Evolutionary conservation across 1,140 invertebrate species (phyloP).

Genomic region (Agrypnia vestita): DNA sequence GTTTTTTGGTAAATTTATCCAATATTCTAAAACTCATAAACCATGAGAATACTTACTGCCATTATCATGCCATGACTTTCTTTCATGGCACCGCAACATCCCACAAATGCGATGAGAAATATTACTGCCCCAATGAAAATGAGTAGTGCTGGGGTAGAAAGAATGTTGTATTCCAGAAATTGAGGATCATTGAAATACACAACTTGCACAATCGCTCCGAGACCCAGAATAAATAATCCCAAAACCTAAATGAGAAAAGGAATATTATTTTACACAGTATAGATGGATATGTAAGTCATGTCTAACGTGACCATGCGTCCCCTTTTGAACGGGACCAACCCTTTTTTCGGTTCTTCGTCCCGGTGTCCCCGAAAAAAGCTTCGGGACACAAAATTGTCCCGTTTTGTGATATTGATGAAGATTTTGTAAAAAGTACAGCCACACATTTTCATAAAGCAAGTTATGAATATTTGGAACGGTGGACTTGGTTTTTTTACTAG

Average conservation of each 20-base stretch:
- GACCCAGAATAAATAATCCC: constrained; percentile 82
- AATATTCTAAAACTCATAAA: background rate
- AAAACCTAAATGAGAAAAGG: constrained; percentile 76
- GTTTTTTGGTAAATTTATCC: too few species aligned
- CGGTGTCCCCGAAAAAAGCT: too few species aligned
- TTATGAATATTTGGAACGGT: too few species aligned
- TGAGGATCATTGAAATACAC: constrained; percentile 80
- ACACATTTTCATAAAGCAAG: too few species aligned
- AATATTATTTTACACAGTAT: background rate
- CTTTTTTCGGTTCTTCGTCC: too few species aligned
- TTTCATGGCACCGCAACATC: constrained; percentile 90
- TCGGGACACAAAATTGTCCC: too few species aligned
- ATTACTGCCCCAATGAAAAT: constrained; percentile 89
- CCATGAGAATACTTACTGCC: constrained; percentile 73
- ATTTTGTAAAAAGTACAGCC: too few species aligned
- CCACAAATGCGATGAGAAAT: constrained; percentile 89
- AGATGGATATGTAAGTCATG: too few species aligned
- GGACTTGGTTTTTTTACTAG: too few species aligned
- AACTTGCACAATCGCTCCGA: constrained; percentile 80
- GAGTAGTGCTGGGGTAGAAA: constrained; percentile 83
- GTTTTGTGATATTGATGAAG: too few species aligned
- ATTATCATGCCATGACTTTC: constrained; percentile 92
- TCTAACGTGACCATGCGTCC: too few species aligned
- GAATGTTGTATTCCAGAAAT: constrained; percentile 78
- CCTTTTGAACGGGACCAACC: too few species aligned